Percentiles rank a stretch among this genome's conserved stretches.
These are phyloP conservation scores for Porites rus DNA, from an alignment of 92 coral and sea anemone species.

Conservation along the genomic window DNA sequence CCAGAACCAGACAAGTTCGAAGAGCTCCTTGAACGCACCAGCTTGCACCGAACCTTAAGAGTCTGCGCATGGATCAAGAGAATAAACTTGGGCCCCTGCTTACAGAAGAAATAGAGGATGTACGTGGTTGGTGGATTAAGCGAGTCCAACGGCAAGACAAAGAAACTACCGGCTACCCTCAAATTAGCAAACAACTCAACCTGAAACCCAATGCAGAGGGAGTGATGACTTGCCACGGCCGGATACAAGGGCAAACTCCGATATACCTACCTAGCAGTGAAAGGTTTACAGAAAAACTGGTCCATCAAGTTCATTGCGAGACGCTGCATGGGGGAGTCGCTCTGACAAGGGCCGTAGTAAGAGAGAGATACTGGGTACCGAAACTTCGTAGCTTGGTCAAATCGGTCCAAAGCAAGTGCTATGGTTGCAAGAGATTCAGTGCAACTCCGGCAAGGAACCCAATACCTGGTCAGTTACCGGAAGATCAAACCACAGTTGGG, in stretches of 20 bases:
- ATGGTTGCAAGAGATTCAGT: constrained; percentile 46
- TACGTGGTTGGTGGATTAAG: constrained; percentile 34
- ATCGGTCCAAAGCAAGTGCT: constrained; percentile 6
- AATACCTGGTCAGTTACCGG: constrained; percentile 31
- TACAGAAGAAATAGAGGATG: constrained; percentile 20
- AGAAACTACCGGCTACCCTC: constrained; percentile 1
- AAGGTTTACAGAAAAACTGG: constrained; percentile 37
- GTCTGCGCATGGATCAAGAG: constrained; percentile 27
- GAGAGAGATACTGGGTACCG: constrained; percentile 33
- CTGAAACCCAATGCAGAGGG: constrained; percentile 27
- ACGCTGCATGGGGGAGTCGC: constrained; percentile 41
- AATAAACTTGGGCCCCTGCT: constrained; percentile 31
- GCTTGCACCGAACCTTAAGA: constrained; percentile 23
- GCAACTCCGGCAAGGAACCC: constrained; percentile 14
- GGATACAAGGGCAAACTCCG: constrained; percentile 23
- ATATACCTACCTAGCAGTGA: constrained; percentile 27
- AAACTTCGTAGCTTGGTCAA: constrained; percentile 20
- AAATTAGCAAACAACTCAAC: constrained; percentile 26
- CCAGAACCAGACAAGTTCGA: constrained; percentile 27
- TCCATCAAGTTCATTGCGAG: constrained; percentile 46
- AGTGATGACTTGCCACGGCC: constrained; percentile 18
- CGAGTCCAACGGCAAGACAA: constrained; percentile 33
- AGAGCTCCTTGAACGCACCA: constrained; percentile 1
- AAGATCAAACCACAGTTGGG: constrained; percentile 8
- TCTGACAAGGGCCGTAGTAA: constrained; percentile 38